A percentile compares a stretch with the other conserved stretches of the same genome.
phyloP scores from a whole-genome alignment of 2,797 vertebrate genomes.

The Gymnoscopelus microlampas region DNA sequence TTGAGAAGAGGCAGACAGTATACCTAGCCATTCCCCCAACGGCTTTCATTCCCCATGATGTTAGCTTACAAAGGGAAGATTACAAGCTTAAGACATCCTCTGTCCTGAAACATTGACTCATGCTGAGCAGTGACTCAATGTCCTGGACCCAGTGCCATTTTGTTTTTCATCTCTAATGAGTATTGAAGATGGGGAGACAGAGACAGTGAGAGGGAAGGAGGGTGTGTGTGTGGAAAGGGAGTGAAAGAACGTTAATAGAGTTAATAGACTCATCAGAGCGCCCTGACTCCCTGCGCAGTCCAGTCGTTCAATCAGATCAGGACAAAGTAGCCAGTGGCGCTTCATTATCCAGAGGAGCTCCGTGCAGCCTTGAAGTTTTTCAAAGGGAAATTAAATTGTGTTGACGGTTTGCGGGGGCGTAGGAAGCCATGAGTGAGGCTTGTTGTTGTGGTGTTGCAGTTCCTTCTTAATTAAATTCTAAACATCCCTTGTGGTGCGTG shows the following conservation, averaged over 20 bases:
- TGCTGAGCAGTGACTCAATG: constrained; percentile 31
- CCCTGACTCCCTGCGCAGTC: constrained; percentile 36
- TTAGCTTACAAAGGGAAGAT: constrained; percentile 10
- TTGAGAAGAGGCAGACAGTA: constrained; percentile 3
- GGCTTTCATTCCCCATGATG: not conserved
- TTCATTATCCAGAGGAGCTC: constrained; percentile 60
- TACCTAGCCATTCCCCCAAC: not conserved
- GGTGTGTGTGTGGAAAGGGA: constrained; percentile 19
- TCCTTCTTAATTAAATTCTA: constrained; percentile 60
- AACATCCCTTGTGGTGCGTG: constrained; percentile 57
- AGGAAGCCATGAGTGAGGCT: constrained; percentile 54
- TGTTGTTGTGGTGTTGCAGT: constrained; percentile 44
- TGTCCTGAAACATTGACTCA: constrained; percentile 32
- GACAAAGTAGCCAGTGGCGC: constrained; percentile 44
- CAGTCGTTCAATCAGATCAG: constrained; percentile 52
- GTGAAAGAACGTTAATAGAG: not conserved
- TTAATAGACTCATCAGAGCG: constrained; percentile 57
- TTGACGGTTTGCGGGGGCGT: constrained; percentile 45
- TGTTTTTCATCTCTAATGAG: constrained; percentile 61
- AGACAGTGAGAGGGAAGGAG: constrained; percentile 19
- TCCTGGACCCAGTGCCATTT: constrained; percentile 44
- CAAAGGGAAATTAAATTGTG: constrained; percentile 55
- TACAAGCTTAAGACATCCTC: constrained; percentile 17
- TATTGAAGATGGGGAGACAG: constrained; percentile 8
- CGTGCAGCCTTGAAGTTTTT: constrained; percentile 62